Percentiles rank a stretch among this genome's conserved stretches.
These are phyloP conservation scores for Aldrovandia affinis DNA, from an alignment of 2,797 vertebrate genomes.

Conservation along the genomic window DNA sequence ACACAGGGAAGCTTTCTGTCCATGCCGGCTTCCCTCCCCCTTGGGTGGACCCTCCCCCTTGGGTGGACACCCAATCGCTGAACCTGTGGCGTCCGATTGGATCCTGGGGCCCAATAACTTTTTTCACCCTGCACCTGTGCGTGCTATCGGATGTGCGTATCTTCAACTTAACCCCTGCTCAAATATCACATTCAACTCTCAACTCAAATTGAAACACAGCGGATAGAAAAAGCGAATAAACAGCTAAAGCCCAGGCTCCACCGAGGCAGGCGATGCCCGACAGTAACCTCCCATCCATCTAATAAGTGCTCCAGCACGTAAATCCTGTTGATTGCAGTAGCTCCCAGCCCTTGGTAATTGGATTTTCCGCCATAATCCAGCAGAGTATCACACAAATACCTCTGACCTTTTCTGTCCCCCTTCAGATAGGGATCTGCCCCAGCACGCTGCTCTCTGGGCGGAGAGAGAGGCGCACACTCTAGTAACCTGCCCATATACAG, in stretches of 20 bases:
- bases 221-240: background rate
- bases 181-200: no score
- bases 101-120: no score
- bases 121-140: no score
- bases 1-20: no score
- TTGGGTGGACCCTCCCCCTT: no score
- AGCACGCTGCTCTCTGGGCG: background rate
- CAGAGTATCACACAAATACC: conserved; percentile 47
- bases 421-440: conserved; percentile 19
- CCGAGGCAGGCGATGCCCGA: conserved; percentile 29
- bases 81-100: no score
- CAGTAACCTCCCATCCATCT: conserved; percentile 44
- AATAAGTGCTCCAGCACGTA: conserved; percentile 35
- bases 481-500: conserved; percentile 29
- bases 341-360: conserved; percentile 34
- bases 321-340: conserved; percentile 42
- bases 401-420: conserved; percentile 46
- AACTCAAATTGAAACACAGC: no score
- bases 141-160: no score
- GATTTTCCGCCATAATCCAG: conserved; percentile 47
- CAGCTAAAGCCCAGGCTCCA: background rate
- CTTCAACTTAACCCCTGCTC: no score
- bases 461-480: conserved; percentile 16
- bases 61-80: no score
- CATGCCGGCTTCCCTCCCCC: no score